A percentile compares a stretch with the other conserved stretches of the same genome.
These are phyloP conservation scores for Theristicus caerulescens DNA, from an alignment of 2,113 vertebrate species.

Conservation along the genomic window DNA sequence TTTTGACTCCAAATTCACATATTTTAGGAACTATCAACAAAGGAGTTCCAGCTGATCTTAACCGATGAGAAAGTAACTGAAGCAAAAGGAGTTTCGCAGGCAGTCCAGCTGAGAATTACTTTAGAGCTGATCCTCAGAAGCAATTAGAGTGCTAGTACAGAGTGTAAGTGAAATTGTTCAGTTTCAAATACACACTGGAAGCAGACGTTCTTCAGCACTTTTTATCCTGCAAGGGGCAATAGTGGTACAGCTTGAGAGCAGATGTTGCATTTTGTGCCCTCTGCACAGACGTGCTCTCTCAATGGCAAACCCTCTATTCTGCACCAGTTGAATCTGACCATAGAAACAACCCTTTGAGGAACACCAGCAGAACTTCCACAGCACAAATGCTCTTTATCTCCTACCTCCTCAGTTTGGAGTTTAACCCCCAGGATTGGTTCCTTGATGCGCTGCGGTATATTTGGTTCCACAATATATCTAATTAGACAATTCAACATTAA, in stretches of 20 bases:
- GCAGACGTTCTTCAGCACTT: background rate
- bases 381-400: background rate
- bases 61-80: background rate
- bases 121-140: background rate
- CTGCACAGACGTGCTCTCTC: background rate
- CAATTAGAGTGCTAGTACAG: background rate
- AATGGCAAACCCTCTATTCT: background rate
- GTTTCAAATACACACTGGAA: background rate
- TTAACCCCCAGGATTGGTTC: background rate
- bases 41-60: background rate
- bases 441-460: background rate
- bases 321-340: background rate
- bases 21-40: background rate
- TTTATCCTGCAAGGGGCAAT: background rate
- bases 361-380: background rate
- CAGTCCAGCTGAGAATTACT: background rate
- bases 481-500: background rate
- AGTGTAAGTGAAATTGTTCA: background rate
- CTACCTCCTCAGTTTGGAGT: background rate
- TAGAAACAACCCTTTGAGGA: background rate
- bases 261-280: background rate
- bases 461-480: background rate
- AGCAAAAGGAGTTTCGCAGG: background rate
- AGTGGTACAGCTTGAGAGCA: background rate
- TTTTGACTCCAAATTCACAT: background rate